Conservation (phyloP, 2,113 vertebrate genomes). For the Acanthisitta chloris region DNA sequence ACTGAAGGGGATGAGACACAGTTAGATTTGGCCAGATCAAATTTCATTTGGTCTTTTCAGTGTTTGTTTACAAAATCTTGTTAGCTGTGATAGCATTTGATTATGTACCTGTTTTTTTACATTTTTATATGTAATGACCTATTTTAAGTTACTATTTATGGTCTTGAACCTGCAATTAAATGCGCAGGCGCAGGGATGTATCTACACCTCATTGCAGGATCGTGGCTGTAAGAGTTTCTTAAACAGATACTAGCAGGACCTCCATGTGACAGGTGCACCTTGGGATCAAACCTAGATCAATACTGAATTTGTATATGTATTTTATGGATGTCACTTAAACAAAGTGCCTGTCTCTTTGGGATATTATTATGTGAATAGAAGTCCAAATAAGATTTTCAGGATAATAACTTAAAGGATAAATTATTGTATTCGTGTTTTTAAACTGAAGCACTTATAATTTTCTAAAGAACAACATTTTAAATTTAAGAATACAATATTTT, state of each 20-base stretch:
- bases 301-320: conserved; percentile 12
- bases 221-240: conserved; percentile 26
- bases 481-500: conserved; percentile 64
- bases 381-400: conserved; percentile 69
- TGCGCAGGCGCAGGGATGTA: conserved; percentile 35
- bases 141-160: conserved; percentile 24
- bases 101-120: conserved; percentile 19
- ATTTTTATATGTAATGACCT: conserved; percentile 14
- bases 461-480: conserved; percentile 51
- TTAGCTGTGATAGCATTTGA: conserved; percentile 60
- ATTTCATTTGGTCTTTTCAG: conserved; percentile 51
- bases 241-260: conserved; percentile 8
- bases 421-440: conserved; percentile 61
- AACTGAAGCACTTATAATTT: conserved; percentile 60
- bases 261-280: conserved; percentile 21
- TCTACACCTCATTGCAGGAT: not conserved
- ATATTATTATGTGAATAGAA: conserved; percentile 55
- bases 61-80: conserved; percentile 70
- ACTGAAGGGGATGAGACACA: not conserved
- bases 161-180: conserved; percentile 16
- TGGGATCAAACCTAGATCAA: not conserved
- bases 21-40: not conserved
- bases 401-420: conserved; percentile 70
- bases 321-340: conserved; percentile 8
- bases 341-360: conserved; percentile 44